Base-by-base conservation (phyloP, 2,113 vertebrate genomes). In the Empidonax traillii region DNA sequence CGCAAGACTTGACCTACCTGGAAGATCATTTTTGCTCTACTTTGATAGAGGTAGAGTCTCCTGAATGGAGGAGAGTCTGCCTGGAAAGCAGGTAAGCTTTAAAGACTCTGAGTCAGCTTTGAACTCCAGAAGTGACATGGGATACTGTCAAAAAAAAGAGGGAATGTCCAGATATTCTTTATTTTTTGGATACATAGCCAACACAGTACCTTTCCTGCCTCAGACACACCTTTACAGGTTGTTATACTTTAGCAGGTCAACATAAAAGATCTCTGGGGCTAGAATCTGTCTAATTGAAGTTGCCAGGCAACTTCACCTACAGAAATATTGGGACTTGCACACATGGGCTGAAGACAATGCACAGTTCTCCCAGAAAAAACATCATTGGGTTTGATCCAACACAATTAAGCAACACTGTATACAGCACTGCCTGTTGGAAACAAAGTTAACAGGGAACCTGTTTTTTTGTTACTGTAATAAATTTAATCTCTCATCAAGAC, bases 401-500 rank as follows among this genome's bases (percentile, higher is more conserved):
- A 51, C 47, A 63, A 86, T 89, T 67, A 84, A 90, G 76, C 44
- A 95, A 77, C 14, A 23, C 51, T 41, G 23, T 16, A 73, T 12
- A 59, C 35, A 72, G 79, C 30, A 37, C 28, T 68, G 24, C 8
- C 53, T 76, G 43, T 35, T 79, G 47, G 84, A 96, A 94, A 80
- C 8, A 9, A 80, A 75, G 55, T 51, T 92, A 88, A 80, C 12
- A 65, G 37, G 35, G 65, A 92, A 81, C 56, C 83, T 68, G 62
- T 0, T 49, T 66, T 84, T 93, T 75, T 67, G 61, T 80, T 86
- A 75, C 85, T 78, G 52, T 35, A 90, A 90, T 82, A 84, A 93
- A 94, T 84, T 78, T 68, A 59, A 84, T 91, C 85, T 84, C 87
- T 96, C 90, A 93, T 80, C 90, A 71, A 68, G 83, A 65, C 61